These are phyloP conservation scores for Galeopterus variegatus DNA, from an alignment of 2,113 vertebrate genomes.

Conservation along the genomic window DNA sequence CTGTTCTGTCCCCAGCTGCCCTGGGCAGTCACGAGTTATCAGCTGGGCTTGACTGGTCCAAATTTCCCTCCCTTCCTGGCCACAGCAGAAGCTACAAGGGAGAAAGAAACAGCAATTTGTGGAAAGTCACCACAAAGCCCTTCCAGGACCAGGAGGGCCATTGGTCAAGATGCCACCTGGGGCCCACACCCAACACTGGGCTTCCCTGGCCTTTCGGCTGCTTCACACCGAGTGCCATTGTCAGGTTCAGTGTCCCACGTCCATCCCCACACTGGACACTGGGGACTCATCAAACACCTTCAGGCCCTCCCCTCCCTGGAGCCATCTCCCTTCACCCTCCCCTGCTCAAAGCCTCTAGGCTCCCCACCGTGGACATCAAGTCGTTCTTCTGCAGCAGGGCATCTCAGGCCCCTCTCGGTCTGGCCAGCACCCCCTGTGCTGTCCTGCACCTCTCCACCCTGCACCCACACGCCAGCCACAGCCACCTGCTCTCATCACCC, in stretches of 20 bases:
- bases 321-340: background rate
- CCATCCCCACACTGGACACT: rapidly evolving
- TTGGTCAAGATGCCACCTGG: background rate
- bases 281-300: background rate
- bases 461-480: background rate
- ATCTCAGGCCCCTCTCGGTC: rapidly evolving
- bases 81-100: background rate
- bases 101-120: slow-evolving; percentile 63
- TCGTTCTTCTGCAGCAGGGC: background rate
- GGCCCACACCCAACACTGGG: rapidly evolving
- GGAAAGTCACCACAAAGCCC: slow-evolving; percentile 33
- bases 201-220: background rate
- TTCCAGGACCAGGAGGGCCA: background rate
- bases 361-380: rapidly evolving
- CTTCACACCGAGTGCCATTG: background rate
- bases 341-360: background rate
- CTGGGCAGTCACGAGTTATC: background rate
- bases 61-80: background rate
- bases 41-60: background rate
- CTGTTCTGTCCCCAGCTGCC: background rate
- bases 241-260: rapidly evolving
- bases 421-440: background rate
- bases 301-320: background rate
- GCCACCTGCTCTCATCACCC: background rate
- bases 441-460: background rate